A percentile compares a stretch with the other conserved stretches of the same genome.
phyloP scores from a whole-genome alignment of 2,888 invertebrate genomes.

The Orthosia incerta region DNA sequence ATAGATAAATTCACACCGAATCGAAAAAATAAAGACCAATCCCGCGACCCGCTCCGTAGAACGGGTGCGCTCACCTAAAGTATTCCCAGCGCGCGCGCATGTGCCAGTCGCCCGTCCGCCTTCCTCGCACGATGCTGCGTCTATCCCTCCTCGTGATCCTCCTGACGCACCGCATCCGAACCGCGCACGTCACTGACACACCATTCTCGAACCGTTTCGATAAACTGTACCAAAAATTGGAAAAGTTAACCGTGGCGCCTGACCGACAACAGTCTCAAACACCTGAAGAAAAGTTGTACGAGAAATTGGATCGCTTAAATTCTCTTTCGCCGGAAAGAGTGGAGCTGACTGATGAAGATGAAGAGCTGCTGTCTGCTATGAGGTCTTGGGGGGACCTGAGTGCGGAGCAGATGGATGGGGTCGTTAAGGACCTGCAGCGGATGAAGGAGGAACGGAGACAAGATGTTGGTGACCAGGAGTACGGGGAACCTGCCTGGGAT shows the following conservation, averaged over 20 bases:
- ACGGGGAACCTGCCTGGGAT: constrained; percentile 79
- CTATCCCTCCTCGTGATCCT: constrained; percentile 75
- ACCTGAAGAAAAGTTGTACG: constrained; percentile 75
- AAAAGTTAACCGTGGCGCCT: constrained; percentile 76
- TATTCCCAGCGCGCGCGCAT: constrained; percentile 61
- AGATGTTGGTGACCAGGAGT: constrained; percentile 74
- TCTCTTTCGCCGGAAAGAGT: constrained; percentile 75
- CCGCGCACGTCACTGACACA: constrained; percentile 80
- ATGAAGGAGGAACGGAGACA: constrained; percentile 75
- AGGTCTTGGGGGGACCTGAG: constrained; percentile 81
- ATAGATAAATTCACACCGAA: constrained; percentile 29
- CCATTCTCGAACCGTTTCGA: constrained; percentile 81
- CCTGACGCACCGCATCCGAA: constrained; percentile 76
- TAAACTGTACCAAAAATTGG: constrained; percentile 81
- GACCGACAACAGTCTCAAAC: constrained; percentile 60
- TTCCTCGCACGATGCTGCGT: constrained; percentile 82
- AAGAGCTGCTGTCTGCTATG: constrained; percentile 81
- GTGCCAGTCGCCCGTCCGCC: constrained; percentile 76
- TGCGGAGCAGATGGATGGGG: constrained; percentile 79
- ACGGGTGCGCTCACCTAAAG: constrained; percentile 60
- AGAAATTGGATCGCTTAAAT: constrained; percentile 82
- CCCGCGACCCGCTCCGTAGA: constrained; percentile 39
- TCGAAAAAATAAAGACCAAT: constrained; percentile 45
- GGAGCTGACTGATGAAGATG: constrained; percentile 81
- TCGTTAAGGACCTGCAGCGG: constrained; percentile 81